Conservation (phyloP, 1,140 invertebrate species). For the Aphelenchoides avenae region DNA sequence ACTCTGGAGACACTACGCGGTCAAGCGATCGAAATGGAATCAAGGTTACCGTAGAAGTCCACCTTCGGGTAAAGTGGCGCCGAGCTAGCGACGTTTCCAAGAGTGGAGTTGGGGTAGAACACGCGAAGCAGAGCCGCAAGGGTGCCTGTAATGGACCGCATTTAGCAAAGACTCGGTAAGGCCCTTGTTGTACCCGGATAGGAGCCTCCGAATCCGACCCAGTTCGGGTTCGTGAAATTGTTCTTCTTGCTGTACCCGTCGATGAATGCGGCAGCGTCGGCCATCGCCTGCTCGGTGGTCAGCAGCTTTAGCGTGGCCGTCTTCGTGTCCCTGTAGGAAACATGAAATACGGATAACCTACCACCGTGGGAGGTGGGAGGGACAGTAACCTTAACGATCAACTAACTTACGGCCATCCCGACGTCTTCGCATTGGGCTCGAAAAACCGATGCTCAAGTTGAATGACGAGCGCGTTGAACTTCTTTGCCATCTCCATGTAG, state of each 20-base stretch:
- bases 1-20: constrained; percentile 10
- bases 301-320: constrained; percentile 12
- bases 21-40: not conserved
- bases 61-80: constrained; percentile 30
- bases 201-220: constrained; percentile 31
- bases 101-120: constrained; percentile 22
- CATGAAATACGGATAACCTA: constrained; percentile 3
- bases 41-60: constrained; percentile 23
- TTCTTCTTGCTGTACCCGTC: constrained; percentile 11
- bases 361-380: too few relatives aligned
- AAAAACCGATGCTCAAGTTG: constrained; percentile 35
- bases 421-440: constrained; percentile 8
- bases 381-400: too few relatives aligned
- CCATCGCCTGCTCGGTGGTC: constrained; percentile 26
- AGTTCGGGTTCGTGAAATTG: constrained; percentile 27
- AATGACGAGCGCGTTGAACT: constrained; percentile 29
- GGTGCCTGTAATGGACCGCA: constrained; percentile 7
- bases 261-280: constrained; percentile 20
- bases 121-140: constrained; percentile 23
- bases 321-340: not conserved
- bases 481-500: constrained; percentile 26
- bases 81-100: constrained; percentile 29
- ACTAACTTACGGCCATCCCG: not conserved
- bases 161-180: not conserved
- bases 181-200: constrained; percentile 15